Evolutionary conservation across 2,888 invertebrate species (phyloP).

Genomic region (Melitaea athalia): DNA sequence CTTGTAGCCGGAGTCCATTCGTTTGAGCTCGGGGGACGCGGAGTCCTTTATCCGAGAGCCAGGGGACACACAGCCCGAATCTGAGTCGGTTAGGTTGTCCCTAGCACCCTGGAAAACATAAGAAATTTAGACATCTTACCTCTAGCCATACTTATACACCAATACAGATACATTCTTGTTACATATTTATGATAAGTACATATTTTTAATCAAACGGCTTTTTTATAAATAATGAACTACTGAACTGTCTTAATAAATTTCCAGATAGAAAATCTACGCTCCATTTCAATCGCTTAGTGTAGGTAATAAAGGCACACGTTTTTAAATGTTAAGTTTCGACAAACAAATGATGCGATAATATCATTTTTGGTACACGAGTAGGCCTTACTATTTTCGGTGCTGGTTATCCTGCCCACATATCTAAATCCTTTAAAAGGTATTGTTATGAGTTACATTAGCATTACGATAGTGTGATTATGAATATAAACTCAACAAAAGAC

Average conservation of each 20-base stretch:
- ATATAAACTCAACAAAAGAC: conserved; percentile 31
- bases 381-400: conserved; percentile 36
- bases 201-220: too few relatives aligned
- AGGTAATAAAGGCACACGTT: conserved; percentile 12
- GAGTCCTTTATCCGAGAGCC: conserved; percentile 80
- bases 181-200: too few relatives aligned
- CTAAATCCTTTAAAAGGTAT: conserved; percentile 34
- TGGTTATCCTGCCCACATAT: conserved; percentile 35
- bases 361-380: conserved; percentile 34
- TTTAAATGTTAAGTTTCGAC: conserved; percentile 23
- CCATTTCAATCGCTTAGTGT: conserved; percentile 3
- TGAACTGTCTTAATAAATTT: conserved; percentile 1
- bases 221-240: background rate
- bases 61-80: conserved; percentile 80
- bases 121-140: background rate
- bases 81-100: conserved; percentile 79
- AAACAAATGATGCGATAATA: conserved; percentile 33
- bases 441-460: conserved; percentile 33
- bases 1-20: conserved; percentile 81
- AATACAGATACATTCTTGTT: background rate
- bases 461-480: conserved; percentile 36
- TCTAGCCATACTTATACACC: background rate
- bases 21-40: conserved; percentile 78
- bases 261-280: conserved; percentile 9
- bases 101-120: conserved; percentile 67